Percentiles rank a stretch among this genome's conserved stretches.
Evolutionary conservation across 2,888 invertebrate genomes (phyloP).

Genomic region (Tipula confusa): DNA sequence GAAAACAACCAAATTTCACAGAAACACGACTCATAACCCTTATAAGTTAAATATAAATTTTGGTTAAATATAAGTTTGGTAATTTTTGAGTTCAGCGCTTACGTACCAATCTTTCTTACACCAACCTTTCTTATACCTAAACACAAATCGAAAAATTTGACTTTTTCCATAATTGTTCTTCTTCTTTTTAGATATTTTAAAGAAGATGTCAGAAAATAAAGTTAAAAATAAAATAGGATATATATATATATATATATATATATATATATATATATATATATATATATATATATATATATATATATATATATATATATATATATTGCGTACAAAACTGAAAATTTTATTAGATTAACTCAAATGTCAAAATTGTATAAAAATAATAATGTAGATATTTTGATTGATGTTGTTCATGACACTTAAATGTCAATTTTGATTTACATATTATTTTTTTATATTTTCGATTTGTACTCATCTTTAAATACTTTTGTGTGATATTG

Average conservation of each 20-base stretch:
- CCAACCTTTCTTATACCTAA: too few species aligned
- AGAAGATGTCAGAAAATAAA: not conserved
- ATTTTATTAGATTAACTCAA: not conserved
- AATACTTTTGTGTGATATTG: not conserved
- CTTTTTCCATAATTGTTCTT: not conserved
- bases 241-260: not conserved
- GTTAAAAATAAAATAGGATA: not conserved
- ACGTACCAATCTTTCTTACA: too few species aligned
- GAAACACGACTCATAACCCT: too few species aligned
- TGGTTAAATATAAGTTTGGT: too few species aligned
- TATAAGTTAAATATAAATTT: too few species aligned
- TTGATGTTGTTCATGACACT: not conserved
- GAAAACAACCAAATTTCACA: too few species aligned
- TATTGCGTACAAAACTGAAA: not conserved
- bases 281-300: not conserved
- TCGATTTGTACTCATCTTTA: not conserved
- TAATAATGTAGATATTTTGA: not conserved
- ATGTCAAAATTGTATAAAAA: not conserved
- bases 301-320: too few species aligned
- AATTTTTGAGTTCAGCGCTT: too few species aligned
- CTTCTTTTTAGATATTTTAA: not conserved
- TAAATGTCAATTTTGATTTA: constrained; percentile 6
- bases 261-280: not conserved
- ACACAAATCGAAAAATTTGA: not conserved
- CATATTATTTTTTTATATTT: not conserved